Percentiles rank a stretch among this genome's conserved stretches.
Evolutionary conservation across 35 echinoderm and acorn worm genomes (phyloP).

Genomic region (Patiria miniata): DNA sequence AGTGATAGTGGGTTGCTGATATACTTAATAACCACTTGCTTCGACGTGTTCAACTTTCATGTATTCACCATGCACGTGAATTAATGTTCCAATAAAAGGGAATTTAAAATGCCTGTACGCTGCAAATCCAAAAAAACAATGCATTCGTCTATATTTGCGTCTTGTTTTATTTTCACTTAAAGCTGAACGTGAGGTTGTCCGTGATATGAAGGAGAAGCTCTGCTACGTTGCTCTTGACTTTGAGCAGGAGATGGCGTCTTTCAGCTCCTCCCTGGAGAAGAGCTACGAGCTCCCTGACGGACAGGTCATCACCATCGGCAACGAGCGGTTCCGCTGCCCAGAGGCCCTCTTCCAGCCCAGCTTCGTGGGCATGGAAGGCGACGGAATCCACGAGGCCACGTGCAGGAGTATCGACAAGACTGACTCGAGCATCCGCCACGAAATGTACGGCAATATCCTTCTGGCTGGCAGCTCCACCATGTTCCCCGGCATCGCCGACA

Average conservation of each 20-base stretch:
- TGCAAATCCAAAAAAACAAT: no score
- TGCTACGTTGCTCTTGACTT: slow-evolving; percentile 96
- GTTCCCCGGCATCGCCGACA: slow-evolving; percentile 76
- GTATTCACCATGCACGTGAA: no score
- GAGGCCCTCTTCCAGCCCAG: slow-evolving; percentile 79
- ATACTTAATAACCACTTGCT: no score
- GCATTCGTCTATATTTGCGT: no score
- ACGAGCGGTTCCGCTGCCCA: slow-evolving; percentile 81
- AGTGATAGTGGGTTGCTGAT: no score
- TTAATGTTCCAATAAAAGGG: no score
- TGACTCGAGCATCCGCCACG: neutral
- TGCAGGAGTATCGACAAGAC: slow-evolving; percentile 47
- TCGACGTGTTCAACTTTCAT: no score
- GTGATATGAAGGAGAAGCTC: slow-evolving; percentile 95
- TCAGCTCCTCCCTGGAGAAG: slow-evolving; percentile 88
- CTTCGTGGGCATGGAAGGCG: slow-evolving; percentile 65
- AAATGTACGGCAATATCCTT: slow-evolving; percentile 31
- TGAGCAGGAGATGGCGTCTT: slow-evolving; percentile 77
- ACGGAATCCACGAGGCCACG: slow-evolving; percentile 26
- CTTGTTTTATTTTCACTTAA: slow-evolving; percentile 21
- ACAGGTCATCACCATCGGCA: slow-evolving; percentile 89
- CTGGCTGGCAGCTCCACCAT: slow-evolving; percentile 23
- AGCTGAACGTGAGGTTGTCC: slow-evolving; percentile 74
- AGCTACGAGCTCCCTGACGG: slow-evolving; percentile 96
- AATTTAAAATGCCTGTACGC: no score